A percentile compares a stretch with the other conserved stretches of the same genome.
phyloP scores from a whole-genome alignment of 2,888 invertebrate species.

The Agriotes lineatus region DNA sequence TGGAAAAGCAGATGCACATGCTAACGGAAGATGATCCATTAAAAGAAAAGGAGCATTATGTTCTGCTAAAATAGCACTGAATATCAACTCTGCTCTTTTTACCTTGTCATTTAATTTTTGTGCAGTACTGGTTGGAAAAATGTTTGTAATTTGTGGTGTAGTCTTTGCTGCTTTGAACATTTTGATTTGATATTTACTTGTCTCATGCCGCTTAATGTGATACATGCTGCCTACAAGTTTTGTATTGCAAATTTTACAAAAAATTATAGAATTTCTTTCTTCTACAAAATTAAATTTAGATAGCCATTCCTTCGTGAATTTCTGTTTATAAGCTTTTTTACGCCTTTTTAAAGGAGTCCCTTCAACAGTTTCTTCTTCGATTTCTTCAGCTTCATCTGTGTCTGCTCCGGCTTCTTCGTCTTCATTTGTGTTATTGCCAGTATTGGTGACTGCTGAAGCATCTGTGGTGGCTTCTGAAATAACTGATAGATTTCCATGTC shows the following conservation, averaged over 20 bases:
- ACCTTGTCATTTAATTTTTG: not conserved
- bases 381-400: too few species aligned
- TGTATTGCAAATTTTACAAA: not conserved
- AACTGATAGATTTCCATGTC: too few species aligned
- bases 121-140: not conserved
- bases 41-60: slow-evolving; percentile 29
- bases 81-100: slow-evolving; percentile 41
- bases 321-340: not conserved
- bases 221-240: not conserved
- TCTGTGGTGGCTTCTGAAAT: too few species aligned
- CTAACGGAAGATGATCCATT: slow-evolving; percentile 46
- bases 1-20: slow-evolving; percentile 9
- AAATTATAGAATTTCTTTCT: not conserved
- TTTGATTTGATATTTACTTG: not conserved
- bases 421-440: too few species aligned
- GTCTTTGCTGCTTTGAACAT: not conserved
- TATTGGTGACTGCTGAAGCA: too few species aligned
- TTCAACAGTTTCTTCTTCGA: too few species aligned
- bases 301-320: not conserved
- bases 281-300: not conserved
- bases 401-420: too few species aligned
- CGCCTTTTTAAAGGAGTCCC: too few species aligned
- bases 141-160: not conserved
- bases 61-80: slow-evolving; percentile 41
- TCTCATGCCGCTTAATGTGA: not conserved